phyloP scores from a whole-genome alignment of 2,113 vertebrate genomes.

The Callospermophilus lateralis region DNA sequence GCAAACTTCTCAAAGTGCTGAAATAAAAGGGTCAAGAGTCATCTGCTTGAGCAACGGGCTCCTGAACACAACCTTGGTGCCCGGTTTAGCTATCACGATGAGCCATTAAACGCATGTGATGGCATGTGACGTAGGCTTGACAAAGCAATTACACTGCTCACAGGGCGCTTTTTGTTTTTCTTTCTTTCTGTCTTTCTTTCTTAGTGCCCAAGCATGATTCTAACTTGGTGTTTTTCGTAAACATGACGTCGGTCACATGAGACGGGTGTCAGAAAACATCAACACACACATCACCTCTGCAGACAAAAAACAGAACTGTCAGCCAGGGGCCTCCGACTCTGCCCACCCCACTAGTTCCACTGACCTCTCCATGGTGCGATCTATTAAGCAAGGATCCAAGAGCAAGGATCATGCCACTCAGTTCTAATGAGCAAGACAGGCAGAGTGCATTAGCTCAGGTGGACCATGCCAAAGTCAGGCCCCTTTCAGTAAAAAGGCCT shows the following conservation, averaged over 20 bases:
- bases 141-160: slow-evolving; percentile 78
- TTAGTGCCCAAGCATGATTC: slow-evolving; percentile 69
- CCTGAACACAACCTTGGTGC: slow-evolving; percentile 78
- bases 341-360: too few relatives aligned
- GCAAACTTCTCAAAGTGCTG: slow-evolving; percentile 83
- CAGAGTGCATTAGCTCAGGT: not conserved
- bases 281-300: not conserved
- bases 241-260: not conserved
- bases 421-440: not conserved
- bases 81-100: slow-evolving; percentile 74
- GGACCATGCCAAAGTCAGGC: not conserved
- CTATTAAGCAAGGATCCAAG: not conserved
- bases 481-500: slow-evolving; percentile 21
- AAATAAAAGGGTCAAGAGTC: slow-evolving; percentile 86
- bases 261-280: slow-evolving; percentile 1
- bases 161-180: not conserved
- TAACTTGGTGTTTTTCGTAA: slow-evolving; percentile 3
- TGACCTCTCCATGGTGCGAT: not conserved
- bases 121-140: slow-evolving; percentile 71
- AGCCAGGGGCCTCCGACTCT: not conserved
- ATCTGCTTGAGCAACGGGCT: slow-evolving; percentile 85
- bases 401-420: not conserved
- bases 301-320: not conserved
- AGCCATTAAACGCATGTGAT: slow-evolving; percentile 79
- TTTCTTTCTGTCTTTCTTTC: not conserved